A percentile compares a stretch with the other conserved stretches of the same genome.
Evolutionary conservation across 2,888 invertebrate species (phyloP).

Genomic region (Tryphoninae sp.): DNA sequence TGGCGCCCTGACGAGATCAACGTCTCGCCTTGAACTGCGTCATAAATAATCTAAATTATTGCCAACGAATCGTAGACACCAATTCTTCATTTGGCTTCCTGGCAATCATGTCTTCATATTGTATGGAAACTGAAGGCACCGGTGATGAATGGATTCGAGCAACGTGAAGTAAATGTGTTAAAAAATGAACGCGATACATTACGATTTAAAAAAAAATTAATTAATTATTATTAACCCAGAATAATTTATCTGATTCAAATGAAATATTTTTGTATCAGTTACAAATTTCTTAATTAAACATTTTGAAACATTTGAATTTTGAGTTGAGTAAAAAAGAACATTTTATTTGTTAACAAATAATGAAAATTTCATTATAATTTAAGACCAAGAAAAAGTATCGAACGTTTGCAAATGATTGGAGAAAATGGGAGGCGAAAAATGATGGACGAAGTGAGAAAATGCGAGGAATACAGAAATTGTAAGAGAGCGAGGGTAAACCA

Average conservation of each 20-base stretch:
- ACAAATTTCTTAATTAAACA: no score
- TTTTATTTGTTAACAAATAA: slow-evolving; percentile 1
- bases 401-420: slow-evolving; percentile 24
- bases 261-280: no score
- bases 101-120: slow-evolving; percentile 33
- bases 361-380: neutral
- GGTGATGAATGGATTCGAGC: neutral
- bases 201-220: no score
- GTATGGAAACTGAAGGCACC: neutral
- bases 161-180: neutral
- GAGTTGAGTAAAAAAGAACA: neutral
- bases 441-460: neutral
- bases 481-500: slow-evolving; percentile 57
- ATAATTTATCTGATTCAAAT: no score
- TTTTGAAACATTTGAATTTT: no score
- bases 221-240: no score
- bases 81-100: slow-evolving; percentile 62
- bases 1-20: neutral
- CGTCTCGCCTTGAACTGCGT: slow-evolving; percentile 49
- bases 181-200: no score
- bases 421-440: slow-evolving; percentile 24
- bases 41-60: slow-evolving; percentile 73
- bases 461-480: slow-evolving; percentile 29
- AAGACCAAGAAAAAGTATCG: neutral
- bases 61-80: slow-evolving; percentile 68